Evolutionary conservation across 1,140 invertebrate genomes (phyloP), one percentile per base, ranked within the genome.

Genomic region (Tribolium castaneum): DNA sequence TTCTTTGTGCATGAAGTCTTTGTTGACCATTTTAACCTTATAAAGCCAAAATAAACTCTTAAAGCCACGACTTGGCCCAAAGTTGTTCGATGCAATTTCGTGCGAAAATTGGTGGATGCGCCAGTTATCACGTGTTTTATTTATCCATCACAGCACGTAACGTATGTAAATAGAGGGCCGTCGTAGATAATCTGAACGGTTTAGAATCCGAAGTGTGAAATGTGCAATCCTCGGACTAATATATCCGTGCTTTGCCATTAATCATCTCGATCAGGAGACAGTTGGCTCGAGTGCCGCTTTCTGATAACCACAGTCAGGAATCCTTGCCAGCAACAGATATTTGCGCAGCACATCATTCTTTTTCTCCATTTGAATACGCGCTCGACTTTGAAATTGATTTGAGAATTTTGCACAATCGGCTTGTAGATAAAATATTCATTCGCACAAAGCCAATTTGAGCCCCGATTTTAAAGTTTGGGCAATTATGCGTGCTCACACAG

Each of bases 361-460:
- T 66, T 66, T 66, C 59, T 66, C 12, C 59, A 66, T 66, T 66
- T 66, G 30, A 66, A 66, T 66, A 66, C 30, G 13, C 59, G 30
- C 34, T 35, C 22, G 30, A 66, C 59, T 66, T 22, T 66, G 59
- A 66, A 66, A 62, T 62, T 30, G 56, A 62, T 34, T 19, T 19
- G 0, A 1, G 25, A 30, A 30, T 30, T 30, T 30, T 30, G 3
- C 3, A 30, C 6, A 30, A 6, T 30, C 25, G 2, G 16, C 16
- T 2, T 19, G 16, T 19, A 19, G 25, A 83, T 84, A 84, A 84
- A 83, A 84, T 84, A 84, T 84, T 84, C 83, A 83, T 83, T 83
- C 83, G 81, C 83, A 81, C 81, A 83, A 83, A 84, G 82, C 83
- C 82, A 83, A 83, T 83, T 84, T 84, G 78, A 84, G 82, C 83